A percentile compares a stretch with the other conserved stretches of the same genome.
These are phyloP conservation scores for Caenorhabditis angaria DNA, from an alignment of 2,888 invertebrate species.

Conservation along the genomic window DNA sequence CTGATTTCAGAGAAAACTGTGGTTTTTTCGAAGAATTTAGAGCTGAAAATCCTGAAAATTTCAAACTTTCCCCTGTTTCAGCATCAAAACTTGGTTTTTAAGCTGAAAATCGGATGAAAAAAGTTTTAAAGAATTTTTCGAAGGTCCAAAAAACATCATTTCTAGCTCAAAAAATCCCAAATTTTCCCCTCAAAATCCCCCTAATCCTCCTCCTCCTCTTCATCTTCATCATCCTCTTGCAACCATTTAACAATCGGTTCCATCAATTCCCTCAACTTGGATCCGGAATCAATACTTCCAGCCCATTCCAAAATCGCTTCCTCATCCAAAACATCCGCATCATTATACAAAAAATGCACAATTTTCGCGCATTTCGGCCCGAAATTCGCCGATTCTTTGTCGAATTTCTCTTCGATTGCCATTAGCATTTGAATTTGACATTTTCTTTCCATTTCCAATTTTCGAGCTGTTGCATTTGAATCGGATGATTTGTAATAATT, in stretches of 20 bases:
- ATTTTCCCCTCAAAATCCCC: no score
- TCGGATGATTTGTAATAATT: slow-evolving; percentile 57
- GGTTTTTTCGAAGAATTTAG: no score
- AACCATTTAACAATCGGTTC: slow-evolving; percentile 58
- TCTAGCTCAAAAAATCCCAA: no score
- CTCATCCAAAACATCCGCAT: slow-evolving; percentile 50
- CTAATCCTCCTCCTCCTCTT: slow-evolving; percentile 39
- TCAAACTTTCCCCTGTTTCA: no score
- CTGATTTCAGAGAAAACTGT: no score
- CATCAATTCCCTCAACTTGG: slow-evolving; percentile 32
- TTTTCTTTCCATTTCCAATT: slow-evolving; percentile 19
- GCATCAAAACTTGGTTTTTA: slow-evolving; percentile 4
- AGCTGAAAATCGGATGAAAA: not conserved
- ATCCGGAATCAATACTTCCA: slow-evolving; percentile 13
- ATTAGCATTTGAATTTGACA: slow-evolving; percentile 59
- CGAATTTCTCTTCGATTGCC: slow-evolving; percentile 57
- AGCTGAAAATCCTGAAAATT: no score
- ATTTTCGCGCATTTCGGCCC: slow-evolving; percentile 36
- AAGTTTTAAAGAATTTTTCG: no score
- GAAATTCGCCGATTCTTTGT: slow-evolving; percentile 12
- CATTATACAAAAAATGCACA: slow-evolving; percentile 55
- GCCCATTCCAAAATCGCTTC: slow-evolving; percentile 58
- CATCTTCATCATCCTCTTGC: slow-evolving; percentile 39
- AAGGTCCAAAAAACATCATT: no score
- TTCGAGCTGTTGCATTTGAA: slow-evolving; percentile 12